Evolutionary conservation across 2,113 vertebrate species (phyloP).

Genomic region (Cheirogaleus medius): DNA sequence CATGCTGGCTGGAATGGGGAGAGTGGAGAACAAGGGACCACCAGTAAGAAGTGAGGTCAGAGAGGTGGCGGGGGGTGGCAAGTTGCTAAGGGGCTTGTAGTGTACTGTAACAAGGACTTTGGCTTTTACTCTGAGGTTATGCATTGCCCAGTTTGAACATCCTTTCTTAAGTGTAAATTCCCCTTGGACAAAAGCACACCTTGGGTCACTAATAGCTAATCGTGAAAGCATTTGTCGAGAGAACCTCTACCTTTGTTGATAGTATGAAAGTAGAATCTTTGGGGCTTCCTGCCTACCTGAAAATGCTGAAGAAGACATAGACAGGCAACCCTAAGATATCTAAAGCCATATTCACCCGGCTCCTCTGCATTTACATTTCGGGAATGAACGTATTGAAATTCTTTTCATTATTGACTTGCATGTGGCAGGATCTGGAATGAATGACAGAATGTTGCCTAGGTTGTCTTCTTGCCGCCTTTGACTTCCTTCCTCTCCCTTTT

Average conservation of each 20-base stretch:
- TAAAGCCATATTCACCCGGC: not conserved
- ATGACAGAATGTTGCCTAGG: not conserved
- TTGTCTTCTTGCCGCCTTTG: not conserved
- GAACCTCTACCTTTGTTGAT: not conserved
- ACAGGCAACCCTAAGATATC: not conserved
- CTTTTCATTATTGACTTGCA: not conserved
- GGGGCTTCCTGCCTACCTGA: not conserved
- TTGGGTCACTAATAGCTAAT: not conserved
- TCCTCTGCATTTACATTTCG: not conserved
- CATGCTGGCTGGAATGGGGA: not conserved
- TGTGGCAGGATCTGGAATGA: not conserved
- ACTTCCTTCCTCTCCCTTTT: not conserved
- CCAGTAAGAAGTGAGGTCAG: not conserved
- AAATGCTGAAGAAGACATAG: not conserved
- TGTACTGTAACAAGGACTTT: not conserved
- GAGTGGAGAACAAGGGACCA: not conserved
- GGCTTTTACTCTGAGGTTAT: not conserved
- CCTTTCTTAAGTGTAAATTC: not conserved
- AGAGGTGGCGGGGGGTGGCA: too few species aligned
- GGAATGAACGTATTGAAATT: not conserved
- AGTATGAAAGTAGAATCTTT: not conserved
- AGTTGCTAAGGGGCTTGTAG: not conserved
- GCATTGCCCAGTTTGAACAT: not conserved
- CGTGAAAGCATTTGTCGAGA: not conserved
- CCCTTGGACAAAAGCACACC: not conserved